Base-by-base conservation (phyloP, 1,140 invertebrate species). In the Branchinecta lynchi region DNA sequence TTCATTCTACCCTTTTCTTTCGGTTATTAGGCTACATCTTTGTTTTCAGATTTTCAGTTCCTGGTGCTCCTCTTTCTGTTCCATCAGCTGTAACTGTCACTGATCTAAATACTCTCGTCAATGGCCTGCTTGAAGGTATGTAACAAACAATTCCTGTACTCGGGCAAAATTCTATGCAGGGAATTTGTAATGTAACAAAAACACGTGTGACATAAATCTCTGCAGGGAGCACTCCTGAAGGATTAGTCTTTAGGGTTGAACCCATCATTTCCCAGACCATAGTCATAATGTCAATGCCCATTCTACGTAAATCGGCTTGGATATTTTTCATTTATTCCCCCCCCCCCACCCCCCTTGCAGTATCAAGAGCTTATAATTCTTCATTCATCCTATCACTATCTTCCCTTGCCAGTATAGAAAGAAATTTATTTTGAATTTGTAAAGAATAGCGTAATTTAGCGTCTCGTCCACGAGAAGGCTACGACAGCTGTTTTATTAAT, bases 21-120 rank as follows among this genome's bases (percentile, higher is more conserved):
- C 12, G 51, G 12, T 20, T 1, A 60, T n/a, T n/a, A n/a, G n/a
- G 17, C 3, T 6, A 32, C 17, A 60, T 60, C 12, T 72, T 73
- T 73, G 72, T 73, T 84, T 84, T 73, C 78, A 96, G 92, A 72
- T 93, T 87, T 85, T 88, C 92, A 10, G 86, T 95, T 66, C 86
- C 92, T 12, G 89, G 93, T 80, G 84, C 84, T 73, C 89, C 90
- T 0, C 87, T 89, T 76, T 87, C 89, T 9, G 86, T 95, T 15
- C 86, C 89, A 66, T 82, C 84, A 46, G 84, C 82, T 68, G 83
- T 92, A 10, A 81, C 84, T 66, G 76, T 82, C 8, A 79, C 82
- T 67, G 87, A 89, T 69, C 79, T 96, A 6, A 93, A 92, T 78
- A 84, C 82, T 68, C 80, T 95, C 43, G 78, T 96, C 8, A 93